Evolutionary conservation across 2,113 vertebrate genomes (phyloP), one percentile per base, ranked within the genome.

Genomic region (Heterocephalus glaber): DNA sequence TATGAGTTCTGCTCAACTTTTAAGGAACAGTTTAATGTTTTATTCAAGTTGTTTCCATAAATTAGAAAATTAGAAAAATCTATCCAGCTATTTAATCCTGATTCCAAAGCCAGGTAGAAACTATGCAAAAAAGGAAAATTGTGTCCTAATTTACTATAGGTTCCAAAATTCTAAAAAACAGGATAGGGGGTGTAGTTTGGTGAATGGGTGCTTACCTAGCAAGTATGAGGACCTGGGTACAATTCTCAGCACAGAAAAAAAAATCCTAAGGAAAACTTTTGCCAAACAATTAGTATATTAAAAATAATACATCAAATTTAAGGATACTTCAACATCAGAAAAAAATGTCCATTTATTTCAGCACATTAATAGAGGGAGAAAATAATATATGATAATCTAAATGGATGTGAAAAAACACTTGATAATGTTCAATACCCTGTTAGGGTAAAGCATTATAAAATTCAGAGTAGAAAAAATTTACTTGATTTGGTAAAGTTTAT

Each of bases 261-360:
- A 61, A 72, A 41, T 72, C 68, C 68, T 44, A 72, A 90, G 56
- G 44, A 94, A 96, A 92, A 66, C 61, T 49, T 41, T 87, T 80
- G 41, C 33, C 52, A 66, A 80, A 58, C 30, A 70, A 95, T 70
- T 94, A 76, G 1, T 80, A 13, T 84, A 88, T 87, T 91, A 56
- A 70, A 95, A 95, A 54, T 77, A 77, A 89, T 87, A 20, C 20
- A 38, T 35, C 58, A 61, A 33, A 89, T 80, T 68, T 22, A 89
- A 90, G 33, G 33, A 76, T 77, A 44, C 65, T 70, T 76, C 38
- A 91, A 66, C 10, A 33, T 26, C 13, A 85, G 86, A 89, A 91
- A 90, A 52, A 58, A 26, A n/a, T 72, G 54, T n/a, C 35, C 22
- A 85, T 68, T 80, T 93, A 63, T 86, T 58, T 88, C 26, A 89